These are phyloP conservation scores for Stictocephala bisonia DNA, from an alignment of 2,888 invertebrate species.

Conservation along the genomic window DNA sequence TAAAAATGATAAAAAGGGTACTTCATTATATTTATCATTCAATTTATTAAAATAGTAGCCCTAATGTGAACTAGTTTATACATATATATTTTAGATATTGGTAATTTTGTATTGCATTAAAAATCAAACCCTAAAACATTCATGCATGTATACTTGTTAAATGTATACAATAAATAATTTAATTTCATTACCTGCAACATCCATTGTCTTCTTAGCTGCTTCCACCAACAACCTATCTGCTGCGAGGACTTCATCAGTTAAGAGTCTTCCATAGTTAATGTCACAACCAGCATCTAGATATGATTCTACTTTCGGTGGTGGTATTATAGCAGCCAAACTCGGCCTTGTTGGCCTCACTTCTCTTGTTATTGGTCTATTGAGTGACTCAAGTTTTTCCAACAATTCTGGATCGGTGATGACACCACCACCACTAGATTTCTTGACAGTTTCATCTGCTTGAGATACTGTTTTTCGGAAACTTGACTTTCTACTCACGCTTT, in stretches of 20 bases:
- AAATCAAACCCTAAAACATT: no score
- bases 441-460: conserved; percentile 66
- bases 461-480: conserved; percentile 74
- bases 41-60: no score
- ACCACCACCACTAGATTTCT: conserved; percentile 69
- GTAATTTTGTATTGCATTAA: no score
- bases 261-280: conserved; percentile 82
- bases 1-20: no score
- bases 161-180: no score
- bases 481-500: conserved; percentile 69
- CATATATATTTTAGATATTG: no score
- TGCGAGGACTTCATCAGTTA: conserved; percentile 88
- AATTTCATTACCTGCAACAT: conserved; percentile 73
- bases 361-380: conserved; percentile 70
- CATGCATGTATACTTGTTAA: no score
- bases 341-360: conserved; percentile 69
- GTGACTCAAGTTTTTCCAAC: conserved; percentile 73
- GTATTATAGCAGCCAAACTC: conserved; percentile 66
- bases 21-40: no score
- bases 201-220: conserved; percentile 80
- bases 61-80: no score
- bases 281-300: conserved; percentile 78
- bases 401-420: conserved; percentile 77
- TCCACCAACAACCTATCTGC: conserved; percentile 86
- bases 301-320: conserved; percentile 63